A percentile compares a stretch with the other conserved stretches of the same genome.
phyloP scores from a whole-genome alignment of 2,888 invertebrate species.

The Gisinianus flammeolus region DNA sequence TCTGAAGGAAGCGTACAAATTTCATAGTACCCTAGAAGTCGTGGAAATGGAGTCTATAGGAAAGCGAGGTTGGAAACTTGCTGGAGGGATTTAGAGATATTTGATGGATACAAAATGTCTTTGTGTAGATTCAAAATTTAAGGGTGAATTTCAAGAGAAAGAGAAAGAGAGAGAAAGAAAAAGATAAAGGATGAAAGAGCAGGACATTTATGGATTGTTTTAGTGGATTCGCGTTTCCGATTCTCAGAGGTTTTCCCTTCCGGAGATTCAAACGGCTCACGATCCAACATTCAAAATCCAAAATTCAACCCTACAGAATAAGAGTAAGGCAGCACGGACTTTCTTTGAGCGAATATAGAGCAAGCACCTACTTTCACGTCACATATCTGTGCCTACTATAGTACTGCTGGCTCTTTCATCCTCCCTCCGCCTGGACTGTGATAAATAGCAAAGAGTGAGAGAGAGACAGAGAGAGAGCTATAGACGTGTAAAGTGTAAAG shows the following conservation, averaged over 20 bases:
- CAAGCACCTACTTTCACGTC: not conserved
- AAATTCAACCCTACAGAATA: not conserved
- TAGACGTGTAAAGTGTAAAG: not conserved
- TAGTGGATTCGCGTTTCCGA: too few relatives aligned
- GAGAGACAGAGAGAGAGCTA: not conserved
- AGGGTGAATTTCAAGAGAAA: not conserved
- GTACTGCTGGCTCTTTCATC: not conserved
- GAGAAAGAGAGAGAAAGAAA: not conserved
- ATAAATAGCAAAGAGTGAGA: not conserved
- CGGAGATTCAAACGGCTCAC: constrained; percentile 1
- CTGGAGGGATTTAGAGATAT: constrained; percentile 19
- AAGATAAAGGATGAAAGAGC: constrained; percentile 7
- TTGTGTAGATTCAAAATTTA: constrained; percentile 18
- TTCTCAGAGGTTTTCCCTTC: too few relatives aligned
- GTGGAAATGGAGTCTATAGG: too few relatives aligned
- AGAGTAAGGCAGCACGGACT: not conserved
- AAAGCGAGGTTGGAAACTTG: not conserved
- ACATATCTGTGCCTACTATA: not conserved
- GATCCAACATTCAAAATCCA: not conserved
- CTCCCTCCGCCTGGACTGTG: not conserved
- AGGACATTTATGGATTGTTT: constrained; percentile 33
- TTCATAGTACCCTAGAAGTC: too few relatives aligned
- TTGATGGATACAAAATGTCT: constrained; percentile 24
- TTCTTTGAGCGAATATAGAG: too few relatives aligned
- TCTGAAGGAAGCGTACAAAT: too few relatives aligned